Percentiles rank a stretch among this genome's conserved stretches.
Conservation (phyloP, 1,140 invertebrate genomes). For the Cheumatopsyche charites region DNA sequence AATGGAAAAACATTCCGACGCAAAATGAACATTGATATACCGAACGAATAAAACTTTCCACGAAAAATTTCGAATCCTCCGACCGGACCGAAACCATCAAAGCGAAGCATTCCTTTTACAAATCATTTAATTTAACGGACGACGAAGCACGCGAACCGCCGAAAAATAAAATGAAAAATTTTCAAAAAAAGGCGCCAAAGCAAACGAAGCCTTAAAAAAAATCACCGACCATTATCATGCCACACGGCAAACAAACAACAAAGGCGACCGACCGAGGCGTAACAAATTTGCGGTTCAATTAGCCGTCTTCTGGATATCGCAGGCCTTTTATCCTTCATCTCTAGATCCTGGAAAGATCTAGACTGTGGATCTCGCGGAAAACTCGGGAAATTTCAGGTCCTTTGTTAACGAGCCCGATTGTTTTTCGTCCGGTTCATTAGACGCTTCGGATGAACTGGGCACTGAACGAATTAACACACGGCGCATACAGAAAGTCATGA, state of each 20-base stretch:
- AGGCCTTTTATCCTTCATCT: slow-evolving; percentile 8
- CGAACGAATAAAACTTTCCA: too few species aligned
- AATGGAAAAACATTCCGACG: too few species aligned
- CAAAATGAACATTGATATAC: too few species aligned
- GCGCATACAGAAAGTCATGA: too few species aligned
- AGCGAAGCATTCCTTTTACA: slow-evolving; percentile 4
- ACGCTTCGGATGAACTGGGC: not conserved
- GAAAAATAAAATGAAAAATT: slow-evolving; percentile 6
- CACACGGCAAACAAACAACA: not conserved
- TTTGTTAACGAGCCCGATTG: slow-evolving; percentile 19
- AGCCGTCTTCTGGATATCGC: not conserved
- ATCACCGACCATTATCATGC: too few species aligned
- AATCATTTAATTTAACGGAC: slow-evolving; percentile 21
- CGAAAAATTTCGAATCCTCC: too few species aligned
- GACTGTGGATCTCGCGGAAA: not conserved
- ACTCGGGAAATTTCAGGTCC: not conserved
- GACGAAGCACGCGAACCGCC: not conserved
- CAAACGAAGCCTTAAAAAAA: too few species aligned
- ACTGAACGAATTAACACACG: too few species aligned
- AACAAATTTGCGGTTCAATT: slow-evolving; percentile 24
- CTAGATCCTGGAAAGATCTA: not conserved
- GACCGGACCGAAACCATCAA: not conserved
- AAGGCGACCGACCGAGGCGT: not conserved
- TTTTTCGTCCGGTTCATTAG: slow-evolving; percentile 25
- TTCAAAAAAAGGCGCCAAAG: too few species aligned